Evolutionary conservation across 1,140 invertebrate species (phyloP).

Genomic region (Xylocopa sonorina): DNA sequence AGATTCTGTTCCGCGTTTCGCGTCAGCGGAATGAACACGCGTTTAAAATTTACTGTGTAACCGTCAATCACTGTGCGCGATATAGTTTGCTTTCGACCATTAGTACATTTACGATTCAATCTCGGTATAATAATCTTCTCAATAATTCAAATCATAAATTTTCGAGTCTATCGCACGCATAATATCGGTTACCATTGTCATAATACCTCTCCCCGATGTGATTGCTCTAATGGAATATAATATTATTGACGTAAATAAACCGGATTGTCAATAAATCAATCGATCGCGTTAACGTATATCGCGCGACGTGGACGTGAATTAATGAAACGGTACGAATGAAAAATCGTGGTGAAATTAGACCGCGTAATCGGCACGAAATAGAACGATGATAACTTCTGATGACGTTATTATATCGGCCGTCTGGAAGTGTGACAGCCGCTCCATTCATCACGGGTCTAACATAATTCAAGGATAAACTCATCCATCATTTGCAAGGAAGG

Average conservation of each 20-base stretch:
- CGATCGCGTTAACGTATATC: too few species aligned
- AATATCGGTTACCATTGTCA: neutral
- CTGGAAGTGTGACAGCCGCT: neutral
- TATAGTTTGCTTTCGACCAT: neutral
- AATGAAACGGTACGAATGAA: neutral
- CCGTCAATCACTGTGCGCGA: neutral
- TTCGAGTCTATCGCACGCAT: neutral
- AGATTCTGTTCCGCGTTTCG: neutral
- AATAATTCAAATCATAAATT: neutral
- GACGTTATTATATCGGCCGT: too few species aligned
- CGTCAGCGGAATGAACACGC: neutral
- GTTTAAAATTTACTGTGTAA: neutral
- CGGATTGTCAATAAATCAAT: neutral
- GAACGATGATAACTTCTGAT: neutral
- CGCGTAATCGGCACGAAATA: neutral
- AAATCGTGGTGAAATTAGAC: neutral
- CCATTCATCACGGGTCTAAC: conserved; percentile 29
- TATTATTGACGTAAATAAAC: neutral
- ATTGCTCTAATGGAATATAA: neutral
- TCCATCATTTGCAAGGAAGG: conserved; percentile 24
- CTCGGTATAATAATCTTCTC: neutral
- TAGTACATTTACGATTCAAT: neutral
- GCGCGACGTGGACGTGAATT: too few species aligned
- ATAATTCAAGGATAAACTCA: conserved; percentile 40
- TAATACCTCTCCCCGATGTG: neutral